Evolutionary conservation across 2,797 vertebrate species (phyloP).

Genomic region (Carcharodon carcharias): DNA sequence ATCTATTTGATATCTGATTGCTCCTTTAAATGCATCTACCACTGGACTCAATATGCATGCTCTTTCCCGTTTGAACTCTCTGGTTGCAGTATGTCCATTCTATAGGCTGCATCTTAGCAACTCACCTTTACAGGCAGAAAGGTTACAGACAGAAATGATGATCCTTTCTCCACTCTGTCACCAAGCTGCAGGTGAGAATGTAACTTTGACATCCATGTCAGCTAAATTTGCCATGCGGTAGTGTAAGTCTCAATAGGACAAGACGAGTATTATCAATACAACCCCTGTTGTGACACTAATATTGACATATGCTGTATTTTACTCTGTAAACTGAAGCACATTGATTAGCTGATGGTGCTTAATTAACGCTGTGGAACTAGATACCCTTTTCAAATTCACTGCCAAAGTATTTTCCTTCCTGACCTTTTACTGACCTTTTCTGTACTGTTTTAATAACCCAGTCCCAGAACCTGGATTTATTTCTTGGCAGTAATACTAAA

Average conservation of each 20-base stretch:
- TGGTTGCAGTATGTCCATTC: background rate
- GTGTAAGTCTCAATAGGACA: background rate
- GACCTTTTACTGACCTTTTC: conserved; percentile 12
- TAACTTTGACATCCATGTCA: background rate
- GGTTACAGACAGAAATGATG: background rate
- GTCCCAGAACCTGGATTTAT: background rate
- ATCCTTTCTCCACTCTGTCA: background rate
- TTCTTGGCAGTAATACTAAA: background rate
- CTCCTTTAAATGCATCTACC: background rate
- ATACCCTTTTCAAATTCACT: background rate
- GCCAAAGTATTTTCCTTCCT: background rate
- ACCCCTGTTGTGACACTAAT: background rate
- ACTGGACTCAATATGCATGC: background rate
- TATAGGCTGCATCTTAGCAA: background rate
- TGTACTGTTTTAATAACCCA: background rate
- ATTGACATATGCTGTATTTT: background rate
- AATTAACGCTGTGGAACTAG: background rate
- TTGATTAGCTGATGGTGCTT: background rate
- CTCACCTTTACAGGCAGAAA: background rate
- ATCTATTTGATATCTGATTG: background rate
- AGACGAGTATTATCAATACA: background rate
- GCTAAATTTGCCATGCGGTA: background rate
- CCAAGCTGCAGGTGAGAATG: background rate
- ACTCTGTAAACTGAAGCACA: background rate
- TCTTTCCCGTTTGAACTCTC: background rate